Percentiles rank a stretch among this genome's conserved stretches.
These are phyloP conservation scores for Noctua comes DNA, from an alignment of 2,888 invertebrate genomes.

Conservation along the genomic window DNA sequence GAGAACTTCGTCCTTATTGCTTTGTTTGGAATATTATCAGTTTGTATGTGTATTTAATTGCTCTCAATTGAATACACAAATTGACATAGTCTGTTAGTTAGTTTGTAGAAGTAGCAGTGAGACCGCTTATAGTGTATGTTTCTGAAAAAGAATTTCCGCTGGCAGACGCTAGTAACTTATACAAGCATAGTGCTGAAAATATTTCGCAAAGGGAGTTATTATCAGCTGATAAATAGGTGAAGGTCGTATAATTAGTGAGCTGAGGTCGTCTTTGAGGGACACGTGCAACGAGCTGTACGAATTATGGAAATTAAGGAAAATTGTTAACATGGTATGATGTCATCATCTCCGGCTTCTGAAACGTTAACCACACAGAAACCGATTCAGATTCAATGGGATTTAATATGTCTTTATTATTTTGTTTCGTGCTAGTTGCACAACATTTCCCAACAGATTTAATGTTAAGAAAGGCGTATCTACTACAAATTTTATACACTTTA, in stretches of 20 bases:
- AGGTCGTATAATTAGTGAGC: conserved; percentile 40
- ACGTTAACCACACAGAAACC: background rate
- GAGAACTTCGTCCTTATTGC: background rate
- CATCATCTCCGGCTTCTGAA: background rate
- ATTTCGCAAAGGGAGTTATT: background rate
- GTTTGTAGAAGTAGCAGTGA: no score
- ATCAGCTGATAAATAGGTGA: conserved; percentile 30
- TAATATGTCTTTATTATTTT: background rate
- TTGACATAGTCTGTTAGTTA: no score
- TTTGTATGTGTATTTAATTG: no score
- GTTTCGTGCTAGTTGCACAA: background rate
- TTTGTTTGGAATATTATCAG: no score
- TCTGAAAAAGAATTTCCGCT: no score
- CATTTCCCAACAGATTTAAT: no score
- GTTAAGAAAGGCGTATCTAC: background rate
- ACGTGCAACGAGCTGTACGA: background rate
- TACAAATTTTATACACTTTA: background rate
- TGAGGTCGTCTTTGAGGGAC: background rate
- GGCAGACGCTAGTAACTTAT: background rate
- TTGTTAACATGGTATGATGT: conserved; percentile 1
- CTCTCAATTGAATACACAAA: no score
- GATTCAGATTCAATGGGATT: background rate
- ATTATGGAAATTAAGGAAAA: conserved; percentile 5
- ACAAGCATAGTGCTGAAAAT: background rate
- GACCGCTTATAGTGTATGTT: no score